A percentile compares a stretch with the other conserved stretches of the same genome.
Conservation (phyloP, 1,140 invertebrate species). For the Pseudomyrmex pallidus region DNA sequence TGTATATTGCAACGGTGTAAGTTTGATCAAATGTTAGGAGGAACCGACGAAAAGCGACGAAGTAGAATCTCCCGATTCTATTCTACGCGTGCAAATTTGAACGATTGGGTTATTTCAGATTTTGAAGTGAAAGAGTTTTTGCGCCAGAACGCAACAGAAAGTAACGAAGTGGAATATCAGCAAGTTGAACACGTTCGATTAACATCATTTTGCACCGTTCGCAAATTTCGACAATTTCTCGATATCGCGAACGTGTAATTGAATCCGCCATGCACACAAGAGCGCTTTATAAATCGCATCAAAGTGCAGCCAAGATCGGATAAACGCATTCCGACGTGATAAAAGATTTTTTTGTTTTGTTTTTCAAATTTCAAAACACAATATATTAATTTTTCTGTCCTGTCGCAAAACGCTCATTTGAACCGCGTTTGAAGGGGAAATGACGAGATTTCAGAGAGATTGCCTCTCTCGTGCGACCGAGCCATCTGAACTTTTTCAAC, state of each 20-base stretch:
- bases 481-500: background rate
- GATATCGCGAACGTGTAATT: conserved; percentile 51
- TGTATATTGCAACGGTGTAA: background rate
- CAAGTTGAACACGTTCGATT: conserved; percentile 15
- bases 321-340: conserved; percentile 23
- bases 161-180: conserved; percentile 13
- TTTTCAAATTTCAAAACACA: background rate
- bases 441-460: too few relatives aligned
- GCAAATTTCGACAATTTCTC: conserved; percentile 37
- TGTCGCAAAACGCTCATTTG: background rate
- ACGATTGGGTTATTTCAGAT: too few relatives aligned
- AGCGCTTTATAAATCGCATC: conserved; percentile 23
- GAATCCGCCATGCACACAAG: conserved; percentile 1
- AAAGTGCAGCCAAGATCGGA: conserved; percentile 10
- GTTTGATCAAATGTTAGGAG: conserved; percentile 21
- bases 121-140: too few relatives aligned
- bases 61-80: background rate
- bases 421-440: too few relatives aligned
- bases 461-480: too few relatives aligned
- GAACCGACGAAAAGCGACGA: background rate
- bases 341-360: background rate
- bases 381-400: background rate
- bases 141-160: background rate
- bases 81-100: background rate
- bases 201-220: conserved; percentile 17